Conservation (phyloP, 2,113 vertebrate species). For the Sturnira hondurensis region DNA sequence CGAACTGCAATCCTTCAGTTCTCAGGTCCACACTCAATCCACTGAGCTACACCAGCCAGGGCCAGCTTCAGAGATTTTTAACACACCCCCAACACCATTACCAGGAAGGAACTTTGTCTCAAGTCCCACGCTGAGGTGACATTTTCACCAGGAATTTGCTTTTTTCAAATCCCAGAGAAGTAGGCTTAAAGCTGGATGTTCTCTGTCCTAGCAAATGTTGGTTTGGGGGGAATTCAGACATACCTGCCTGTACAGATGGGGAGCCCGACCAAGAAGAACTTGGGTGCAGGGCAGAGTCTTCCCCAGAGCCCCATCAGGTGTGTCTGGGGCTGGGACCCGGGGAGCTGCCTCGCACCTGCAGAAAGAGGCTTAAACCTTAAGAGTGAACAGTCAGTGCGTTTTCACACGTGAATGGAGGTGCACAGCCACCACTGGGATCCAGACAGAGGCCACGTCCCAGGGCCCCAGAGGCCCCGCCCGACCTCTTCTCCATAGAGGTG, state of each 20-base stretch:
- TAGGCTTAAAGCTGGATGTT: background rate
- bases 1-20: no score
- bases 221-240: background rate
- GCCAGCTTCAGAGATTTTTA: background rate
- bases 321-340: background rate
- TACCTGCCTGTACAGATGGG: background rate
- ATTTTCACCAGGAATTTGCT: background rate
- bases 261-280: background rate
- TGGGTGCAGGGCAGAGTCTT: background rate
- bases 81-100: rapidly evolving
- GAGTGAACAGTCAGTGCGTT: no score
- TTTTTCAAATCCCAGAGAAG: background rate
- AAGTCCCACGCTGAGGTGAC: background rate
- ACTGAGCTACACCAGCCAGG: no score
- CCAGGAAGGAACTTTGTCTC: background rate
- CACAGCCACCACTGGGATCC: background rate
- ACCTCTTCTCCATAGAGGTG: background rate
- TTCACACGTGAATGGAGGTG: background rate
- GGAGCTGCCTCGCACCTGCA: background rate
- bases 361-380: background rate
- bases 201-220: background rate
- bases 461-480: rapidly evolving
- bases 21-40: no score
- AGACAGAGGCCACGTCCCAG: background rate
- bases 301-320: no score